phyloP scores from a whole-genome alignment of 35 echinoderm and acorn worm species.

The Patiria miniata region DNA sequence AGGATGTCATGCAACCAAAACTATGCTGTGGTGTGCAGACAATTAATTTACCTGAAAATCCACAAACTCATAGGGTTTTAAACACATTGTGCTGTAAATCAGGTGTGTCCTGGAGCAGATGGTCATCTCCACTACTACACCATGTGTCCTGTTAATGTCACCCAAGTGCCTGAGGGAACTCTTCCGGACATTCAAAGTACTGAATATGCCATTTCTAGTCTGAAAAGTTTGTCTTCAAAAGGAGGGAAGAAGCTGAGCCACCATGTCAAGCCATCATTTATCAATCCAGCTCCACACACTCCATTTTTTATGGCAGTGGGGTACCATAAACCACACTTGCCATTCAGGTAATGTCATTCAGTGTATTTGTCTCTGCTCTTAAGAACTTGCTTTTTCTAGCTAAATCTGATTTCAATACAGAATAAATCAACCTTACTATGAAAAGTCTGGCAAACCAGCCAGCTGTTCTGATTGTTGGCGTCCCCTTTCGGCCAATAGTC shows the following conservation, averaged over 20 bases:
- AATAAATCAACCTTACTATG: no score
- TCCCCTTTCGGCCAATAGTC: no score
- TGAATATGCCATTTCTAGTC: constrained; percentile 30
- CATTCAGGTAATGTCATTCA: constrained; percentile 80
- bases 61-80: not conserved
- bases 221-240: constrained; percentile 34
- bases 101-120: constrained; percentile 62
- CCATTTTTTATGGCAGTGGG: constrained; percentile 77
- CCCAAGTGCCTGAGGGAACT: constrained; percentile 40
- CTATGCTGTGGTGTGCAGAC: not conserved
- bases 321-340: constrained; percentile 72
- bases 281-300: not conserved
- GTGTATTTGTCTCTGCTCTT: no score
- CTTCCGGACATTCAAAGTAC: constrained; percentile 69
- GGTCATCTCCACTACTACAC: constrained; percentile 46
- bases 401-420: no score
- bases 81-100: not conserved
- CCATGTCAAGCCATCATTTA: not conserved
- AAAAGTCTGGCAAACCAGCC: no score
- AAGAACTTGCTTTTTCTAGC: no score
- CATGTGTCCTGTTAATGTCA: constrained; percentile 60
- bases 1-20: no score
- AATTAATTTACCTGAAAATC: not conserved
- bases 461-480: no score
- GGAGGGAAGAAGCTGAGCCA: constrained; percentile 5